Evolutionary conservation across 1,140 invertebrate species (phyloP), one percentile per base, ranked within the genome.

Genomic region (Leptinotarsa undecemlineata): DNA sequence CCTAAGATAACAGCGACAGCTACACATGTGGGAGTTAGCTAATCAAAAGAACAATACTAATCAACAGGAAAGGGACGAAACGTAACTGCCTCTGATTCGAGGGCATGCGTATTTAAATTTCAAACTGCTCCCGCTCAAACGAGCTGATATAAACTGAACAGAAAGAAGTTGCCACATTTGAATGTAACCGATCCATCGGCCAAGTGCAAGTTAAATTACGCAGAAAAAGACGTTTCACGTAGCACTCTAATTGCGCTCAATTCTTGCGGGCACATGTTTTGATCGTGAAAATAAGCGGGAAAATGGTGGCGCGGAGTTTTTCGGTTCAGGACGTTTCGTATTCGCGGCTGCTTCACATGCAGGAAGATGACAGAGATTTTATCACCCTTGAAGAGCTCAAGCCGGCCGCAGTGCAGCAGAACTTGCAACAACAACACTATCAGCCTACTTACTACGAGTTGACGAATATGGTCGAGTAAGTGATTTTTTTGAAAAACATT

Each of bases 381-480:
- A 79, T 84, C 66, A 82, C 82, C 11, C 74, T 85, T 63, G 81
- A 84, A 61, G 82, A 84, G 61, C 71, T 83, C 15, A 83, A 84
- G 71, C 79, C 82, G 13, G 74, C 75, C 6, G 78, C 76, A 19
- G 74, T 79, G 48, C 82, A 83, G 71, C 72, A 78, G 48, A 71
- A 67, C n/a, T 68, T 77, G 26, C 78, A 81, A 26, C 76, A 76
- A 23, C 76, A 77, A 14, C 78, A 79, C 42, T 83, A 83, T 72
- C 77, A 82, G 62, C 76, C 80, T 4, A 81, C 75, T 69, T 85
- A 83, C 67, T 85, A 82, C 73, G 81, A 83, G 71, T 68, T 83
- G 51, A 77, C 80, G 23, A 82, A 76, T 72, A 79, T 83, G 66
- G 71, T 75, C 68, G 79, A 84, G 83, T 85, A 77, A 83, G 82